Percentiles rank a stretch among this genome's conserved stretches.
These are phyloP conservation scores for Apamea crenata DNA, from an alignment of 2,888 invertebrate genomes.

Conservation along the genomic window DNA sequence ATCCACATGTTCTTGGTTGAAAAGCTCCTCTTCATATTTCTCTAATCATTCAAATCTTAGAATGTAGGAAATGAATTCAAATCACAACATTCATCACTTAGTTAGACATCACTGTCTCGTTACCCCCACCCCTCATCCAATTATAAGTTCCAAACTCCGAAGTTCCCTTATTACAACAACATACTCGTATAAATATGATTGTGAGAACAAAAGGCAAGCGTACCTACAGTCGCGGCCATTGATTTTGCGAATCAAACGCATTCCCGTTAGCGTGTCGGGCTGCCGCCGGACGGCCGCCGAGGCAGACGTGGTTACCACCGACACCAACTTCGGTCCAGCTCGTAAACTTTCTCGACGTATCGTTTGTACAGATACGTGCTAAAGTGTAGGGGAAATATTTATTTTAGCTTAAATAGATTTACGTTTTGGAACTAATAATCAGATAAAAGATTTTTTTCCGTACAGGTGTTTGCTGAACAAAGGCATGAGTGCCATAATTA, in stretches of 20 bases:
- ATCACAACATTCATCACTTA: constrained; percentile 16
- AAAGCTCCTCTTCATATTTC: background rate
- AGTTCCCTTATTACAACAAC: constrained; percentile 14
- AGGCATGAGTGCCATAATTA: background rate
- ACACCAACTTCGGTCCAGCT: constrained; percentile 59
- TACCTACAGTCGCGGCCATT: constrained; percentile 44
- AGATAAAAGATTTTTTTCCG: background rate
- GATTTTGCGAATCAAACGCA: constrained; percentile 54
- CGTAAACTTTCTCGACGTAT: constrained; percentile 57
- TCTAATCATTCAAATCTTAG: background rate
- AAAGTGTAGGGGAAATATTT: constrained; percentile 3
- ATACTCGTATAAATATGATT: constrained; percentile 23
- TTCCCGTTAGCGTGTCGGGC: constrained; percentile 27
- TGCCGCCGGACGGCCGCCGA: constrained; percentile 17
- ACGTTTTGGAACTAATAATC: background rate
- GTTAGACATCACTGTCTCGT: constrained; percentile 5
- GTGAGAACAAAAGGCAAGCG: constrained; percentile 38
- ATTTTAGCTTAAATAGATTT: background rate
- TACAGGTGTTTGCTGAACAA: background rate
- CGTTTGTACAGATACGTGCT: constrained; percentile 41
- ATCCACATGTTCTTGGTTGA: background rate
- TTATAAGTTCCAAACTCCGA: constrained; percentile 35
- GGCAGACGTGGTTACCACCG: constrained; percentile 38
- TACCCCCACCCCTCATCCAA: constrained; percentile 10
- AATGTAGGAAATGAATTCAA: background rate